Evolutionary conservation across 2,888 invertebrate species (phyloP).

Genomic region (Sinotaia quadrata): DNA sequence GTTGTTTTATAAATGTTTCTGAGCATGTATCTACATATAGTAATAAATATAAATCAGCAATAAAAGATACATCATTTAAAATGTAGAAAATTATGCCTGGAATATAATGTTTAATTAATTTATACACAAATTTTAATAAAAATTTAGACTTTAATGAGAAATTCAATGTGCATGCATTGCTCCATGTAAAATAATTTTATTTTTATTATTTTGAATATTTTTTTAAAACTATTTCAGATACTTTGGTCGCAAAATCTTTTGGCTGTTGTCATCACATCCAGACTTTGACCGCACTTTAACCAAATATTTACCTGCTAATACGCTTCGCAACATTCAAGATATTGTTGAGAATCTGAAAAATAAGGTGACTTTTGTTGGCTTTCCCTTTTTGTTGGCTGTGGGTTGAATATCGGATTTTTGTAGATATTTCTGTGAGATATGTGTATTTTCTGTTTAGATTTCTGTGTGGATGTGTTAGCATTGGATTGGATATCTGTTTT

Average conservation of each 20-base stretch:
- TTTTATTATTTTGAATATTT: slow-evolving; percentile 26
- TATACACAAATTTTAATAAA: too few species aligned
- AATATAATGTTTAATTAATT: too few species aligned
- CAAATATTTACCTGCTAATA: slow-evolving; percentile 85
- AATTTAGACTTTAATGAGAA: too few species aligned
- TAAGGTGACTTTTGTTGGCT: slow-evolving; percentile 54
- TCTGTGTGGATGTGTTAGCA: neutral
- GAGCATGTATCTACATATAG: too few species aligned
- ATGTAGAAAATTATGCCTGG: too few species aligned
- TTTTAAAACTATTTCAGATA: too few species aligned
- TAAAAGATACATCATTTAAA: too few species aligned
- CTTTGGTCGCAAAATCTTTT: slow-evolving; percentile 78
- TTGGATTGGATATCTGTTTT: too few species aligned
- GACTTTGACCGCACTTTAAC: slow-evolving; percentile 84
- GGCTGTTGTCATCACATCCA: slow-evolving; percentile 80
- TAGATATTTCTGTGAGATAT: neutral
- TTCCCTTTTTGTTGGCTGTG: neutral
- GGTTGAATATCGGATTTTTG: neutral
- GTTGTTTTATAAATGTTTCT: too few species aligned
- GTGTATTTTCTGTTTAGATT: too few species aligned
- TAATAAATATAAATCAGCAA: too few species aligned
- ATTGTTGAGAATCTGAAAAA: slow-evolving; percentile 80
- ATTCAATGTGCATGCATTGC: too few species aligned
- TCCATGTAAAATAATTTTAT: neutral
- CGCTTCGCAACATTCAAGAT: slow-evolving; percentile 88